Base-by-base conservation (phyloP, 2,888 invertebrate species). In the Eurytoma adleriae region DNA sequence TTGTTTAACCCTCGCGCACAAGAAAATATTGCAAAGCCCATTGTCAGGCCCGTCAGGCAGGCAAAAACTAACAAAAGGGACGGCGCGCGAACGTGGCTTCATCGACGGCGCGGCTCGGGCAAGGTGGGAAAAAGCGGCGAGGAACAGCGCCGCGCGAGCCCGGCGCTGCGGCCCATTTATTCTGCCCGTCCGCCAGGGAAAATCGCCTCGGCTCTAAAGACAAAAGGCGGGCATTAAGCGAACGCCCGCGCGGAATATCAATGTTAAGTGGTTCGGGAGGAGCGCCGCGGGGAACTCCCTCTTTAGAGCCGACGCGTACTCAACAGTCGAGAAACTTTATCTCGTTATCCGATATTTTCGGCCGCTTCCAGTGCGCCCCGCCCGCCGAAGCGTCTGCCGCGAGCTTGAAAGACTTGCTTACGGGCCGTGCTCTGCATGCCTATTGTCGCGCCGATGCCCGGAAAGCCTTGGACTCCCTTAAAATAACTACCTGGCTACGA, bases 211-310 rank as follows among this genome's bases (percentile, higher is more conserved):
- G 52, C 74, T 71, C 80, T 67, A 81, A 83, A 88, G 87, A 88
- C 87, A 87, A 87, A 87, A 86, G 85, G 83, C 81, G 79, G 83
- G 86, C 86, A 86, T 88, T 87, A 87, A 84, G 82, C 78, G 84
- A 80, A 84, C 83, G 83, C 86, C 83, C 80, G 62, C 61, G 66
- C 66, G 82, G 87, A 88, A 89, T 88, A 87, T 86, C 85, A 86
- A 85, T 87, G 85, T 80, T 84, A 83, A 82, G 82, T 75, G 77
- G 77, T 71, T 12, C 30, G 78, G 48, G 24, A 66, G 57, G 20
- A 56, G 30, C 13, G 16, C 56, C 27, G 7, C 59, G 2, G 56
- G 14, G 12, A 10, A 40, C 40, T 7, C 72, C 61, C 67, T 40
- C 68, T 79, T 68, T 61, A 61, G 13, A n/a, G 67, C 14, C 54